Evolutionary conservation across 2,113 vertebrate genomes (phyloP).

Genomic region (Anas platyrhynchos): DNA sequence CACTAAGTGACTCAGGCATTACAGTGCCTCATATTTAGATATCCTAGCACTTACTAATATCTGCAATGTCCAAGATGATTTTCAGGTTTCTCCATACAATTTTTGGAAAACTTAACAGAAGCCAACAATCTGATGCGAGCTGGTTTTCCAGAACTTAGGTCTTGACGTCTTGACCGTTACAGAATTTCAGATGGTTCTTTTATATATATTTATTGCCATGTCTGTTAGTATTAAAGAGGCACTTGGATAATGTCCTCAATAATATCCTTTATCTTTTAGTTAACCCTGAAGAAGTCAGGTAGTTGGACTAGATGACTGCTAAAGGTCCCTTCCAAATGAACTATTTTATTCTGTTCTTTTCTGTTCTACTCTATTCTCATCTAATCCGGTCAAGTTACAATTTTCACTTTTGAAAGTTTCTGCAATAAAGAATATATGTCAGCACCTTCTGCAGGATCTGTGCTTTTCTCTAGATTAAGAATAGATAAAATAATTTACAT

Average conservation of each 20-base stretch:
- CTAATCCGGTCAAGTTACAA: background rate
- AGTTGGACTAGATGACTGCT: background rate
- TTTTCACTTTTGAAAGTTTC: background rate
- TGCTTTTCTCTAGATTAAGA: background rate
- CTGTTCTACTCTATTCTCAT: background rate
- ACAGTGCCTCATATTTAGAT: background rate
- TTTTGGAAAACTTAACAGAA: background rate
- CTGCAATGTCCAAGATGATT: background rate
- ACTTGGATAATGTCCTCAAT: background rate
- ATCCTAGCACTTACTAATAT: background rate
- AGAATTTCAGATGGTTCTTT: background rate
- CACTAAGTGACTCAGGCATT: background rate
- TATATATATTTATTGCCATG: background rate
- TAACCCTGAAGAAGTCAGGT: background rate
- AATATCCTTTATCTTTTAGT: background rate
- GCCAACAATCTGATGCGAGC: background rate
- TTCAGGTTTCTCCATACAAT: background rate
- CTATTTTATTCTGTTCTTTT: background rate
- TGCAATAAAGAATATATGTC: background rate
- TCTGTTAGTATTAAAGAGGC: background rate
- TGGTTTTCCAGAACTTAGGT: background rate
- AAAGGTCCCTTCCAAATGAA: background rate
- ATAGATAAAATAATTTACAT: background rate
- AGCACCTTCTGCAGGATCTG: background rate
- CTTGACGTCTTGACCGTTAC: accelerated